These are phyloP conservation scores for Meloidogyne chitwoodi DNA, from an alignment of 1,140 invertebrate species.

Conservation along the genomic window DNA sequence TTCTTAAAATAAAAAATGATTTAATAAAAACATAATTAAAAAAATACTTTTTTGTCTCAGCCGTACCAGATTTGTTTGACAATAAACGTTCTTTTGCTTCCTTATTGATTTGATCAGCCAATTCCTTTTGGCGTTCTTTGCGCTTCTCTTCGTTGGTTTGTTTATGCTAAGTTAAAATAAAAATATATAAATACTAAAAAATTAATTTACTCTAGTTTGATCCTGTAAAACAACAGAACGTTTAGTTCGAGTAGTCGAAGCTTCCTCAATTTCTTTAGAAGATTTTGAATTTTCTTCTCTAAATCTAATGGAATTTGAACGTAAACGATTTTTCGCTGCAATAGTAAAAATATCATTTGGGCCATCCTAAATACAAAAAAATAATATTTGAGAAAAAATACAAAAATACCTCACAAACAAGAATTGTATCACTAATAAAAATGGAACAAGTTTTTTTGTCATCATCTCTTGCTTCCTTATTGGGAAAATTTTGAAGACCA, in stretches of 20 bases:
- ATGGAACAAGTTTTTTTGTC: constrained; percentile 85
- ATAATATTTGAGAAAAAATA: not conserved
- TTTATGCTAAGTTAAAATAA: constrained; percentile 67
- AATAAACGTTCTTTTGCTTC: constrained; percentile 79
- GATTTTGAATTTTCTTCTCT: constrained; percentile 78
- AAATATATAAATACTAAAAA: not conserved
- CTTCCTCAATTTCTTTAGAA: constrained; percentile 67
- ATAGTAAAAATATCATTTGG: constrained; percentile 81
- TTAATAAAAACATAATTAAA: not conserved
- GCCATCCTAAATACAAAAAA: constrained; percentile 64
- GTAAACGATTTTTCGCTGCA: constrained; percentile 80
- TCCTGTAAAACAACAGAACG: constrained; percentile 88
- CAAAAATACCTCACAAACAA: constrained; percentile 77
- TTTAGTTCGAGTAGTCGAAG: constrained; percentile 75
- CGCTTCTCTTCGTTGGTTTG: constrained; percentile 93
- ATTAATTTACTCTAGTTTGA: constrained; percentile 72
- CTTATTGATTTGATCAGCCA: constrained; percentile 83
- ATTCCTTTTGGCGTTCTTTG: constrained; percentile 90
- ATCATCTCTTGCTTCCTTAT: constrained; percentile 75
- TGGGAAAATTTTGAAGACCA: constrained; percentile 81
- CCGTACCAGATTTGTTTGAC: constrained; percentile 73
- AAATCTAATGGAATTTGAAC: constrained; percentile 90
- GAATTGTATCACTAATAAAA: constrained; percentile 91
- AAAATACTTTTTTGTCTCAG: constrained; percentile 79
- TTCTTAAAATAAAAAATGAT: constrained; percentile 22